Evolutionary conservation across 1,140 invertebrate species (phyloP).

Genomic region (Pseudomyrmex gracilis): DNA sequence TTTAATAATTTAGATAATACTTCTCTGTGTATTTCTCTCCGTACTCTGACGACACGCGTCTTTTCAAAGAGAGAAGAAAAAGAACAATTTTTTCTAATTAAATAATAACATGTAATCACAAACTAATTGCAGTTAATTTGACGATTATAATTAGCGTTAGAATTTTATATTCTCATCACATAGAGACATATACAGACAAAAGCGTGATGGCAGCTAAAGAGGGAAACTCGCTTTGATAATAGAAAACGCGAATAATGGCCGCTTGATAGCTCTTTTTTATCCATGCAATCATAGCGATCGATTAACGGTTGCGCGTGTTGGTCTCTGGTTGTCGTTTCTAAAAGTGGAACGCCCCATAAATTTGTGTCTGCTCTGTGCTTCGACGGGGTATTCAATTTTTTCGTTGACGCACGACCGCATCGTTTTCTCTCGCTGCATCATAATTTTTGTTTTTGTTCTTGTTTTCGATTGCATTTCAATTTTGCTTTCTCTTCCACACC

Average conservation of each 20-base stretch:
- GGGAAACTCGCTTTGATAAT: constrained; percentile 56
- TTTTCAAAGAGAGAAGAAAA: no score
- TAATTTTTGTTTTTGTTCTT: constrained; percentile 54
- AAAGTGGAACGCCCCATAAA: constrained; percentile 75
- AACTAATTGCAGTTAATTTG: constrained; percentile 17
- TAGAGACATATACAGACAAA: constrained; percentile 13
- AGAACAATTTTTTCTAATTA: no score
- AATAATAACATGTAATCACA: not conserved
- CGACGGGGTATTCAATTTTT: constrained; percentile 78
- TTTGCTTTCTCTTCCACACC: constrained; percentile 21
- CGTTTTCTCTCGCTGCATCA: constrained; percentile 31
- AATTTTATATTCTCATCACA: constrained; percentile 23
- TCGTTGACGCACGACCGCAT: constrained; percentile 72
- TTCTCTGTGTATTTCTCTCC: not conserved
- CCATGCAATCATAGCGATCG: constrained; percentile 67
- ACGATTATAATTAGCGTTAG: not conserved
- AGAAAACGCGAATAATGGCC: constrained; percentile 65
- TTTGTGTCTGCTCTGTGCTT: constrained; percentile 70
- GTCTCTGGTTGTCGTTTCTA: constrained; percentile 60
- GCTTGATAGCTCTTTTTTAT: constrained; percentile 50
- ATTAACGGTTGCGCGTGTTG: constrained; percentile 61
- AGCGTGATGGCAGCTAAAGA: constrained; percentile 27
- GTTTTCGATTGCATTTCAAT: constrained; percentile 8
- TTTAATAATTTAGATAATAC: not conserved
- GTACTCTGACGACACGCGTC: not conserved